phyloP scores from a whole-genome alignment of 2,888 invertebrate genomes.

The Volucella zonaria region DNA sequence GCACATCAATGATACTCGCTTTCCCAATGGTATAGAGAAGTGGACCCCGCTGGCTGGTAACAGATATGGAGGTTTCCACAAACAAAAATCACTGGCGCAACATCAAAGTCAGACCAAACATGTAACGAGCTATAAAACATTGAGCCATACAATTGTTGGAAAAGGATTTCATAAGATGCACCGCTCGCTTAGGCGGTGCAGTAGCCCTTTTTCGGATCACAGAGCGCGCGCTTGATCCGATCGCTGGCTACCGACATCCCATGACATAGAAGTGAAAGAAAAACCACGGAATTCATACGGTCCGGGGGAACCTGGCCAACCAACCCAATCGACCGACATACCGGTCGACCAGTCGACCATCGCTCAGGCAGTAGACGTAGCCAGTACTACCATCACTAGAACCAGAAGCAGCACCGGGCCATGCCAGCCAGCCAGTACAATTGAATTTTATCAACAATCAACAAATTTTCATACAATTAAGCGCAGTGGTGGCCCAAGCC shows the following conservation, averaged over 20 bases:
- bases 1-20: slow-evolving; percentile 68
- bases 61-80: slow-evolving; percentile 64
- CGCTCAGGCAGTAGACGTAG: slow-evolving; percentile 40
- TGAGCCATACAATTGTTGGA: slow-evolving; percentile 68
- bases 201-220: slow-evolving; percentile 74
- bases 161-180: slow-evolving; percentile 73
- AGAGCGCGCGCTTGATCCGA: slow-evolving; percentile 72
- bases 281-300: slow-evolving; percentile 68
- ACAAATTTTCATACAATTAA: slow-evolving; percentile 77
- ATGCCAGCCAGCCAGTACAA: slow-evolving; percentile 58
- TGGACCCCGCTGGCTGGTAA: slow-evolving; percentile 44
- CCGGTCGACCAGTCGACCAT: slow-evolving; percentile 66
- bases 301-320: slow-evolving; percentile 51
- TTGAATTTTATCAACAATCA: slow-evolving; percentile 77
- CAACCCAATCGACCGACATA: slow-evolving; percentile 69
- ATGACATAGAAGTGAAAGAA: slow-evolving; percentile 65
- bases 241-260: slow-evolving; percentile 67
- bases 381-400: slow-evolving; percentile 21
- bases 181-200: slow-evolving; percentile 68
- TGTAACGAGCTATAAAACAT: slow-evolving; percentile 74
- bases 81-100: slow-evolving; percentile 65
- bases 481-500: slow-evolving; percentile 72
- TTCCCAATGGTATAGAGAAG: slow-evolving; percentile 57
- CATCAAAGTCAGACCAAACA: slow-evolving; percentile 73
- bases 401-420: slow-evolving; percentile 5